Base-by-base conservation (phyloP, 2,797 vertebrate genomes). In the Xenentodon cancila region DNA sequence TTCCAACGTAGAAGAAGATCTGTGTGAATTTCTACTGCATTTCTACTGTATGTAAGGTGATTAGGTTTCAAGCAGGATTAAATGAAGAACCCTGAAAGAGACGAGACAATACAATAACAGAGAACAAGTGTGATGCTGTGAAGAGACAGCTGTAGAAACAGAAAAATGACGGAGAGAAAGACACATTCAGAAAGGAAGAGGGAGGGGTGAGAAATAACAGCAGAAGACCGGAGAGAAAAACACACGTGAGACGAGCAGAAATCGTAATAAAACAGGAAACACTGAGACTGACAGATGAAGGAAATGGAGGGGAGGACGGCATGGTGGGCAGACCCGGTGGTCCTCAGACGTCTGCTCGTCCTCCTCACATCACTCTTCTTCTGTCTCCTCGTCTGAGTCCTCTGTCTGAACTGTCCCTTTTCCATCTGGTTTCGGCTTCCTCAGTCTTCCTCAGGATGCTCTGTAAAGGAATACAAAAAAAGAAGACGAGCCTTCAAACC, bases 251-350 rank as follows among this genome's bases (percentile, higher is more conserved):
- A 54, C 20, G 66, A 63, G 45, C 40, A 69, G 76, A 60, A 67
- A 59, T 42, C 2, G 51, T 53, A 78, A 71, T 64, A 58, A 58
- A 77, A 73, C 54, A 34, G 58, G 68, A 32, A 70, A 64, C 59
- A 75, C 48, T 2, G 48, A 76, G 73, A 75, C 72, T 84, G 78
- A 76, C 65, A 53, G 65, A 65, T 22, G 75, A 76, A 55, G 73
- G 64, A 9, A 50, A 78, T 53, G 55, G 80, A 75, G 49, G 47
- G 59, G 67, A 62, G 75, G 79, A 84, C 71, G 66, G 80, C 85
- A 75, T 88, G 75, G 78, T 80, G 87, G 80, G 80, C 88, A 82
- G 88, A 76, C 89, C 90, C 15, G 89, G 91, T 92, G 91, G 91
- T 92, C 91, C 75, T 84, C 82, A 80, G 77, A 86, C 84, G 69